phyloP scores from a whole-genome alignment of 1,140 invertebrate species.

The Solen grandis region DNA sequence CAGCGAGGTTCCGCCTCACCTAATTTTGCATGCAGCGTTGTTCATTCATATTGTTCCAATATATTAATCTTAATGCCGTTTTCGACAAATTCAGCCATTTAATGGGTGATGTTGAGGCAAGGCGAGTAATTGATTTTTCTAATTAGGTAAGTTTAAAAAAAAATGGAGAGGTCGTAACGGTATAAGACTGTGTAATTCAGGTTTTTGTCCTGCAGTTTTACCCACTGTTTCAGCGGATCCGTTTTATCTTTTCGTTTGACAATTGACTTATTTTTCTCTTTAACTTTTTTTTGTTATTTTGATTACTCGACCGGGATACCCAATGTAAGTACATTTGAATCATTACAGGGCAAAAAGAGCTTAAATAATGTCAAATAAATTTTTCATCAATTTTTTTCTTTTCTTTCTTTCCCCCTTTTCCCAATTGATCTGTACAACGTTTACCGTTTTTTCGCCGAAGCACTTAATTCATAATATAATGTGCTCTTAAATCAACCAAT shows the following conservation, averaged over 20 bases:
- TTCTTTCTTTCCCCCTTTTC: neutral
- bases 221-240: too few relatives aligned
- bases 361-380: too few relatives aligned
- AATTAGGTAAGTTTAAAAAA: neutral
- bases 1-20: conserved; percentile 1
- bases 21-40: neutral
- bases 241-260: neutral
- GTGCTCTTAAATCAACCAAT: too few relatives aligned
- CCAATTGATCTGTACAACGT: conserved; percentile 40
- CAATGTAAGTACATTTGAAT: neutral
- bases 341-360: too few relatives aligned
- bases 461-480: too few relatives aligned
- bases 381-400: neutral
- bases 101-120: too few relatives aligned
- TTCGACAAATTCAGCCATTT: too few relatives aligned
- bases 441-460: conserved; percentile 21
- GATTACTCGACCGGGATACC: neutral
- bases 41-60: too few relatives aligned
- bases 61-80: too few relatives aligned
- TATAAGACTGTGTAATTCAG: neutral
- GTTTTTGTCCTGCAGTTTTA: too few relatives aligned
- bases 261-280: neutral
- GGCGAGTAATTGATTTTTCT: neutral
- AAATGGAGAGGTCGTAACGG: too few relatives aligned
- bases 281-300: neutral